Conservation (phyloP, 2,888 invertebrate species). For the Operophtera brumata region DNA sequence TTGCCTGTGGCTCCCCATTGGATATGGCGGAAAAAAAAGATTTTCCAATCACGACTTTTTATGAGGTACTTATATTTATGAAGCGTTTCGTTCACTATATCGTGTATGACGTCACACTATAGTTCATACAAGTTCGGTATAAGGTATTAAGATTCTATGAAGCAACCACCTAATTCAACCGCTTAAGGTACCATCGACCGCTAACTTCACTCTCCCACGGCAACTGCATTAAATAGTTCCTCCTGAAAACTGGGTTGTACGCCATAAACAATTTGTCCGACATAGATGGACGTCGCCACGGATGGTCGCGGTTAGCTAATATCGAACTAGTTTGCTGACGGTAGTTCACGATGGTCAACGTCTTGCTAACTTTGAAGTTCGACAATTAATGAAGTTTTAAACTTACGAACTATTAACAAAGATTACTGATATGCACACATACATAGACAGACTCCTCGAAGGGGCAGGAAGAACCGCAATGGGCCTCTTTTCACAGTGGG, state of each 20-base stretch:
- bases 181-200: constrained; percentile 9
- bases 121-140: too few species aligned
- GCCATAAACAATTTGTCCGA: constrained; percentile 63
- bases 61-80: too few species aligned
- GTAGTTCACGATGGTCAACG: constrained; percentile 25
- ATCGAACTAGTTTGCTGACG: constrained; percentile 38
- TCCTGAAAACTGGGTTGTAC: constrained; percentile 62
- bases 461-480: too few species aligned
- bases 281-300: constrained; percentile 42
- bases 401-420: constrained; percentile 1
- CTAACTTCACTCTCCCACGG: constrained; percentile 53
- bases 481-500: too few species aligned
- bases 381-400: constrained; percentile 20
- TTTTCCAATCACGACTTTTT: too few species aligned
- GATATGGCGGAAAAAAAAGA: too few species aligned
- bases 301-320: constrained; percentile 31
- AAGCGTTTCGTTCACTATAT: too few species aligned
- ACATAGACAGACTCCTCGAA: too few species aligned
- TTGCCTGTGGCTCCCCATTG: too few species aligned
- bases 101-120: too few species aligned
- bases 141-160: too few species aligned
- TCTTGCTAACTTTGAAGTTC: constrained; percentile 24
- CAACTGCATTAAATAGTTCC: constrained; percentile 73
- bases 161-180: not conserved
- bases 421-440: too few species aligned